A percentile compares a stretch with the other conserved stretches of the same genome.
Evolutionary conservation across 1,140 invertebrate species (phyloP).

Genomic region (Gryon sp.): DNA sequence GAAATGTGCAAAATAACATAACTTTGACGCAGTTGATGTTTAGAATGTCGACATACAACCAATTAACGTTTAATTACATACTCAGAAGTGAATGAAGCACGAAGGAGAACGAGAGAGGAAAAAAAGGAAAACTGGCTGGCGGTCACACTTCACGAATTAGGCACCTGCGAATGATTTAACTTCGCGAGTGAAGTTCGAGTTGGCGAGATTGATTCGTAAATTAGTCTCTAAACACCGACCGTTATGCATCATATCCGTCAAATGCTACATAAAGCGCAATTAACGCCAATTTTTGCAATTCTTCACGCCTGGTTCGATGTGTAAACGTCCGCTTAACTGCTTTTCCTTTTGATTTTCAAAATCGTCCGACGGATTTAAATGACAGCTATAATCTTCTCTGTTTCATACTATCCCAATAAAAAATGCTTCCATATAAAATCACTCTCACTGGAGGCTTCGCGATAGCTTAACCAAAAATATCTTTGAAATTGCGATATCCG

Average conservation of each 20-base stretch:
- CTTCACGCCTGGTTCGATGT: slow-evolving; percentile 23
- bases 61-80: slow-evolving; percentile 17
- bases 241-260: slow-evolving; percentile 48
- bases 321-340: slow-evolving; percentile 33
- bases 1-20: too few species aligned
- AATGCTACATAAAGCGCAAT: slow-evolving; percentile 53
- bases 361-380: too few species aligned
- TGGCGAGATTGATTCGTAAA: slow-evolving; percentile 54
- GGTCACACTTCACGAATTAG: slow-evolving; percentile 43
- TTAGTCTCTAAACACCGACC: slow-evolving; percentile 55
- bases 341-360: background rate
- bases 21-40: background rate
- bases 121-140: background rate
- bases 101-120: background rate
- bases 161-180: slow-evolving; percentile 40
- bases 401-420: too few species aligned
- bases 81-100: background rate
- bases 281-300: slow-evolving; percentile 52
- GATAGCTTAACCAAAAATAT: slow-evolving; percentile 37
- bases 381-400: too few species aligned
- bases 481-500: slow-evolving; percentile 15
- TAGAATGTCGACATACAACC: background rate
- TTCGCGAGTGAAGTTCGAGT: slow-evolving; percentile 9
- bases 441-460: slow-evolving; percentile 5
- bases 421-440: background rate